Evolutionary conservation across 2,797 vertebrate species (phyloP), one percentile per base, ranked within the genome.

Genomic region (Malurus leucopterus): DNA sequence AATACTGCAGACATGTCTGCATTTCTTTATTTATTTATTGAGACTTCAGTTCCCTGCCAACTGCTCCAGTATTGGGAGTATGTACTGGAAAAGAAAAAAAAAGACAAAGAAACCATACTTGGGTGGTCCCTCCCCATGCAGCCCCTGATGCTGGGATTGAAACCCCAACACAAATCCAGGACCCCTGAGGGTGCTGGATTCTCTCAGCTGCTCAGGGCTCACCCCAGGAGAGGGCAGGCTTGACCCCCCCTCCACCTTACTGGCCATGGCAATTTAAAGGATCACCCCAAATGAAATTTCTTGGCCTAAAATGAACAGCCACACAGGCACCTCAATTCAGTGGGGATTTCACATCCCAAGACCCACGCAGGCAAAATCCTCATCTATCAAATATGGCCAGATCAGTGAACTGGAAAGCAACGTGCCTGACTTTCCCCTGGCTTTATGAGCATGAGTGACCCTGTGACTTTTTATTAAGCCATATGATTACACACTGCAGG

Each of bases 391-490:
- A 88, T 69, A 83, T 3, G 20, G 87, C 84, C 78, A 89, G 81
- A 92, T 32, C 53, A 77, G 38, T 87, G 70, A 91, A 65, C 53
- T 93, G 67, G 86, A 88, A 93, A 93, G 41, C 73, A 85, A 88
- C 0, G 0, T 57, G 79, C 65, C 46, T 8, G 11, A 59, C 72
- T 89, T 92, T 85, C 47, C 64, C 62, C 51, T 69, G 73, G 43
- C 70, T 90, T 94, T 95, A 49, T 89, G 69, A 88, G 59, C 84
- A 81, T 70, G 2, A 7, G 62, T 78, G 89, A 75, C 63, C 69
- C 53, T 3, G 8, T 63, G 68, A 57, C 90, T 89, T 91, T 81
- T 81, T 88, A 94, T 87, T 93, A 93, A 93, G 70, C 81, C 71
- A 34, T 49, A 69, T 26, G 41, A 88, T 72, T 91, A 71, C 19